Percentiles rank a stretch among this genome's conserved stretches.
These are phyloP conservation scores for Aplodontia rufa DNA, from an alignment of 2,113 vertebrate genomes.

Conservation along the genomic window DNA sequence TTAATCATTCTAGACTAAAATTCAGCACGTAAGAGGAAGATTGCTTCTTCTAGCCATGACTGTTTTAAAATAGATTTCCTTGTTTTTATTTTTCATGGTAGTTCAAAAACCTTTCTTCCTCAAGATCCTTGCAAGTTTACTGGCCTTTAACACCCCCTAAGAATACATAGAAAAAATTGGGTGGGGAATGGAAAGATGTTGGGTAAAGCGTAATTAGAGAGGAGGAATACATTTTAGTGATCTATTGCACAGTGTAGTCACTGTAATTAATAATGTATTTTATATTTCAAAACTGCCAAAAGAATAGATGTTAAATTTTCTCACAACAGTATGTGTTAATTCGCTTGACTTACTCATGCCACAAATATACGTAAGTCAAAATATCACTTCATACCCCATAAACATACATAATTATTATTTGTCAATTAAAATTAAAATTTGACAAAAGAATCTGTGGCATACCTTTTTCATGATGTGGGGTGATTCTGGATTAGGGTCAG, in stretches of 20 bases:
- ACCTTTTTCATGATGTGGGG: background rate
- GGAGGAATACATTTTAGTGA: background rate
- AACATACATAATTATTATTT: background rate
- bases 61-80: background rate
- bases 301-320: background rate
- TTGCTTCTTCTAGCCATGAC: background rate
- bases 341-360: background rate
- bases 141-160: background rate
- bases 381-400: background rate
- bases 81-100: background rate
- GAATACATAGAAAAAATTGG: background rate
- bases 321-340: background rate
- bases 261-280: background rate
- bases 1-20: background rate
- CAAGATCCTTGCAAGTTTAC: background rate
- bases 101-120: background rate
- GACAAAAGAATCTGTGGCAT: background rate
- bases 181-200: background rate
- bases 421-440: background rate
- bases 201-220: background rate
- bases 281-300: background rate
- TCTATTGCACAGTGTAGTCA: background rate
- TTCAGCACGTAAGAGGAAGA: background rate
- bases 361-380: background rate
- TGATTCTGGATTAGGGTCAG: too few species aligned